Base-by-base conservation (phyloP, 2,888 invertebrate species). In the Chromoteleia sp. region DNA sequence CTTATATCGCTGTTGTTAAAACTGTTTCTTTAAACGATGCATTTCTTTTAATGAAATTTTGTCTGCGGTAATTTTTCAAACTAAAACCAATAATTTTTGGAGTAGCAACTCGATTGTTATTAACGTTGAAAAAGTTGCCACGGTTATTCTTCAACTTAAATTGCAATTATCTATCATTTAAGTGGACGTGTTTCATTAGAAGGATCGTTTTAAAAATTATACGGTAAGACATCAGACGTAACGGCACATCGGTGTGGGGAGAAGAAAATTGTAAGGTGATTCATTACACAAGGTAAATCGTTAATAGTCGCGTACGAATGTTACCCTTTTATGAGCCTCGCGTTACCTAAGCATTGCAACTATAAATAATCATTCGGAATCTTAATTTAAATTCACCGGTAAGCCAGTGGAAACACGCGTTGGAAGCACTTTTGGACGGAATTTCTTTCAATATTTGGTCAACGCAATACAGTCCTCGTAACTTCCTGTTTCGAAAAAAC, bases 281-380 rank as follows among this genome's bases (percentile, higher is more conserved):
- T 65, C 63, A 65, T 65, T 74, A 65, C 65, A 74, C 74, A 74
- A 65, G 74, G 65, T 65, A 41, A 74, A 65, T 65, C 65, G 39
- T 56, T 74, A 74, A 74, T 74, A 58, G 48, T 39, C 2, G 29
- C 29, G 48, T 29, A 15, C 48, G 29, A 63, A 25, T 30, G 65
- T 56, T 65, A 65, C 63, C 56, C 63, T 74, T 74, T 73, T 36
- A 45, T 50, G 41, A 25, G 29, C 1, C 15, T 15, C n/a, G 58
- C 12, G 30, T 74, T 56, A 63, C 15, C 12, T 41, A 67, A 54
- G 14, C 45, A 19, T 8, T 30, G 14, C 1, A 30, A 36, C 65
- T 48, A 58, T 58, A 58, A 58, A 58, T 58, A 58, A 58, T 58
- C 41, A 41, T 14, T 14, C 21, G 25, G 15, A 29, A 14, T 14